Base-by-base conservation (phyloP, 2,797 vertebrate species). In the Phaenicophaeus curvirostris region DNA sequence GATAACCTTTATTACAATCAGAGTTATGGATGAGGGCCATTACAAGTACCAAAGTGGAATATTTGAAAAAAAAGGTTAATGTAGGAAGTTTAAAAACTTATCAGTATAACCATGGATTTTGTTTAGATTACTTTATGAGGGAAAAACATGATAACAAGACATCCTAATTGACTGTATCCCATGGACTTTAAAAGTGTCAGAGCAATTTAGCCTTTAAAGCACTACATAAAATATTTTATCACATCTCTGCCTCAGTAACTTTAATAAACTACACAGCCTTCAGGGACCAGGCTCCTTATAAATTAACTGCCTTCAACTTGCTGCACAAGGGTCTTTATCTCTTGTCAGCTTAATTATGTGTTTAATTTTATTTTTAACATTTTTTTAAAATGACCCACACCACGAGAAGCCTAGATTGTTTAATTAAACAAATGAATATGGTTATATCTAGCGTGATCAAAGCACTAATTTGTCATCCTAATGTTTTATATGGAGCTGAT, bases 291-390 rank as follows among this genome's bases (percentile, higher is more conserved):
- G 97, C 97, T 98, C 97, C 98, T 98, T 98, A 98, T 98, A 99
- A 98, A 99, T 99, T 98, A 99, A 98, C 98, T 98, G 97, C 97
- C 97, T 99, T 98, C 98, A 98, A 97, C 98, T 96, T 97, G 97
- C 97, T 98, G 97, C 97, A 98, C 98, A 98, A 98, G 98, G 98
- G 97, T 98, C 98, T 99, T 99, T 99, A 99, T 99, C 98, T 98
- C 98, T 97, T 98, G 97, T 98, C 98, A 98, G 98, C 98, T 99
- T 99, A 99, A 99, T 99, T 99, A 99, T 98, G 98, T 99, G 97
- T 98, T 99, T 99, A 99, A 99, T 99, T 99, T 99, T 99, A 99
- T 99, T 99, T 99, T 98, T 98, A 98, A 98, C 98, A 98, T 98
- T 99, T 98, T 39, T 98, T 97, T 97, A 97, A 98, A 99, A 98